Base-by-base conservation (phyloP, 2,888 invertebrate species). In the Cremastobaeus sp. region DNA sequence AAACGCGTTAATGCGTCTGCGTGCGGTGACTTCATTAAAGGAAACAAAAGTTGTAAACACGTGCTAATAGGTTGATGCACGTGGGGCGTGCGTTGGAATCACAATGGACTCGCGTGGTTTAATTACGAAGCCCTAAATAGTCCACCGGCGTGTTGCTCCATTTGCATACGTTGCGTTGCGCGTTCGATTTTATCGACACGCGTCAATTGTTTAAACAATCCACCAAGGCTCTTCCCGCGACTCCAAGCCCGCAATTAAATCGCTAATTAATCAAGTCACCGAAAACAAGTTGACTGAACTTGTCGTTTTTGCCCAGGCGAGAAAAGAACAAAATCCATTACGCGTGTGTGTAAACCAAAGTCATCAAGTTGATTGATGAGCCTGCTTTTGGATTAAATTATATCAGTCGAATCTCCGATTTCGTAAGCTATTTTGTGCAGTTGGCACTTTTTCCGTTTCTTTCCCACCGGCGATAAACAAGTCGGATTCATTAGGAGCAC, bases 21-120 rank as follows among this genome's bases (percentile, higher is more conserved):
- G 15, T 21, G 8, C 12, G 20, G 5, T 21, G 21, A n/a, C 15
- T 32, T 41, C 43, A 34, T 54, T 54, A 65, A 52, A 32, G 12
- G 12, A 28, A 35, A 45, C 37, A 25, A 35, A 25, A 45, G 52
- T 60, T 45, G 60, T 60, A 69, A 69, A 60, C 69, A 69, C 52
- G 54, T 60, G 50, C 54, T 60, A 69, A 69, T 69, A 54, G 60
- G 47, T 50, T 39, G 50, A 14, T 39, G 39, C 45, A 60, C 60
- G 69, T 69, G 57, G 54, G 60, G 69, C 59, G 60, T 60, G 47
- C 60, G 69, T 60, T 69, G 69, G 69, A 69, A 52, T 69, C 60
- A 69, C 69, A 69, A 69, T 69, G 18, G 68, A 30, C 14, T 9
- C 2, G 45, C 47, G 54, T 47, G 60, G 37, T 39, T 52, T 54